Base-by-base conservation (phyloP, 2,888 invertebrate genomes). In the Abrostola tripartita region DNA sequence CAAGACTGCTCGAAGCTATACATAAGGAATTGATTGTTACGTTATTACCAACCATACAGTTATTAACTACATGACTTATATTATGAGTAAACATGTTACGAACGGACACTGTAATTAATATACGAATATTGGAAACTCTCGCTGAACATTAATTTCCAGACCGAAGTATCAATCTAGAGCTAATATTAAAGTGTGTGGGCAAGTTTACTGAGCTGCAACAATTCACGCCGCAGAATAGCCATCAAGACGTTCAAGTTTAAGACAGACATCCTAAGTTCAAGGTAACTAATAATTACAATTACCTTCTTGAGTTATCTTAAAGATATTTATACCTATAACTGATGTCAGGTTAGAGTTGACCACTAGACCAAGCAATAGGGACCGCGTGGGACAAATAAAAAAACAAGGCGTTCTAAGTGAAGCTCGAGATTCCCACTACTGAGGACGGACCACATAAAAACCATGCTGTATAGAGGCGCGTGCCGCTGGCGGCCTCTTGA, bases 401-500 rank as follows among this genome's bases (percentile, higher is more conserved):
- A 88, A 88, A 88, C 85, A 84, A 73, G 63, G 66, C 40, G 50
- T 61, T 65, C 59, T 70, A 62, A 67, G 67, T 68, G 54, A 64
- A 62, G 52, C 14, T 42, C 61, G 24, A 24, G 24, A 24, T 65
- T 47, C 44, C 52, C 38, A 58, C 56, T 66, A 57, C 57, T 37
- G 54, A 58, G 42, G 49, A 40, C 66, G 74, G 77, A 74, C 68
- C 47, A 54, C 63, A 64, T 68, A 71, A 76, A 63, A 80, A 71
- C 49, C 70, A 61, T 52, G 62, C 58, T 56, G 38, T 58, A 57
- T 61, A 65, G 70, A 68, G 74, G 79, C 78, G 81, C 78, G 81
- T 86, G 85, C 81, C 76, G 71, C 71, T 79, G 86, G 82, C 86
- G 78, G 74, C 73, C 87, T 79, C 89, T 90, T 90, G 89, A 90